These are phyloP conservation scores for Graptemys geographica DNA, from an alignment of 2,797 vertebrate species.

Conservation along the genomic window DNA sequence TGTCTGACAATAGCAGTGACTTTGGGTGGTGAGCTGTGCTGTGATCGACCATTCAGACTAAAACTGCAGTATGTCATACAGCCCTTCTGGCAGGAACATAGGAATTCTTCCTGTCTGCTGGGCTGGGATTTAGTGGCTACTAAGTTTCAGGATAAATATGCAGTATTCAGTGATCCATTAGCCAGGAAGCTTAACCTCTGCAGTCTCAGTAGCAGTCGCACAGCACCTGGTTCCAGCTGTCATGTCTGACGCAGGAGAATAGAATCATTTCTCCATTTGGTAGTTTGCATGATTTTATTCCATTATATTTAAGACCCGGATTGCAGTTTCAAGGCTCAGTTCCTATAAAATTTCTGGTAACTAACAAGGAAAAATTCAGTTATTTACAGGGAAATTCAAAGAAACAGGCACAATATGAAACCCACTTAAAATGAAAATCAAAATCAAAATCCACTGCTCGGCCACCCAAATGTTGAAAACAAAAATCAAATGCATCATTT, in stretches of 20 bases:
- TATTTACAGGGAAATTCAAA: neutral
- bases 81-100: rapidly evolving
- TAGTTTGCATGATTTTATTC: neutral
- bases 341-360: neutral
- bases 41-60: neutral
- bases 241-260: neutral
- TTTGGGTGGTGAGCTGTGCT: neutral
- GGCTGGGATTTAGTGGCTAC: neutral
- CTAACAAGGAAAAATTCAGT: neutral
- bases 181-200: rapidly evolving
- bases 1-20: rapidly evolving
- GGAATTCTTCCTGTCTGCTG: rapidly evolving
- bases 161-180: rapidly evolving
- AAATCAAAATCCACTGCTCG: constrained; percentile 14
- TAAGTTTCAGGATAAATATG: neutral
- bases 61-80: rapidly evolving
- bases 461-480: constrained; percentile 21
- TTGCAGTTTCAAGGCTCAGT: neutral
- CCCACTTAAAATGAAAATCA: neutral
- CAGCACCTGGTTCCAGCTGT: neutral
- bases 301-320: neutral
- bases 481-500: constrained; percentile 47
- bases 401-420: constrained; percentile 33
- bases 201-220: rapidly evolving
- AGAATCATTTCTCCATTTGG: neutral